phyloP scores from a whole-genome alignment of 2,113 vertebrate genomes.

The Ptyas mucosa region DNA sequence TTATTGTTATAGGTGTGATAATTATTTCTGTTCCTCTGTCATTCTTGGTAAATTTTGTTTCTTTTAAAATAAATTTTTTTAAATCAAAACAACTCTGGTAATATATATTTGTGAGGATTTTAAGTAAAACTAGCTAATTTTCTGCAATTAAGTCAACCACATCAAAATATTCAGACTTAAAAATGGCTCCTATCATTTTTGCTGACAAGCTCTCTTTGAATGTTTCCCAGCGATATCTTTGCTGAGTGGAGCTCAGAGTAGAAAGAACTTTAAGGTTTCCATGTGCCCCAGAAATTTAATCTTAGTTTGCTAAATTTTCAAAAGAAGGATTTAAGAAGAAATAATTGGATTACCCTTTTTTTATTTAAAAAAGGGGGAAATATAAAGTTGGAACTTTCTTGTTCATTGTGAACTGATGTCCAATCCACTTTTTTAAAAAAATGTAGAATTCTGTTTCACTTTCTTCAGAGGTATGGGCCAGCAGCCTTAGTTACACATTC shows the following conservation, averaged over 20 bases:
- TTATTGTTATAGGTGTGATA: neutral
- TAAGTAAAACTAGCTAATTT: neutral
- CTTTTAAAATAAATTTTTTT: neutral
- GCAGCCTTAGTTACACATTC: neutral
- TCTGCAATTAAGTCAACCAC: neutral
- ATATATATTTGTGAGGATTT: neutral
- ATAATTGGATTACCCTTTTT: neutral
- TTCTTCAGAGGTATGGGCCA: too few species aligned
- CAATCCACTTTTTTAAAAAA: neutral
- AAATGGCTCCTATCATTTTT: neutral
- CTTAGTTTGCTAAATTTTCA: neutral
- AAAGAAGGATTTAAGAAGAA: neutral
- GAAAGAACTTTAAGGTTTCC: neutral
- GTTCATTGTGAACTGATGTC: neutral
- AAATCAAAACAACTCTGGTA: neutral
- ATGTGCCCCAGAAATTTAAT: neutral
- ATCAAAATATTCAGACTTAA: neutral
- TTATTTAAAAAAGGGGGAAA: neutral
- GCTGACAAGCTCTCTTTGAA: neutral
- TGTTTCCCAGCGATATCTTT: neutral
- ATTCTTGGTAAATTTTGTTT: neutral
- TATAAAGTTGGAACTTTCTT: neutral
- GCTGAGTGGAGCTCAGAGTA: neutral
- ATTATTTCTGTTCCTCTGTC: neutral
- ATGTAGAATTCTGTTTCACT: neutral